Evolutionary conservation across 2,113 vertebrate genomes (phyloP), one percentile per base, ranked within the genome.

Genomic region (Telmatochromis brachygnathus): DNA sequence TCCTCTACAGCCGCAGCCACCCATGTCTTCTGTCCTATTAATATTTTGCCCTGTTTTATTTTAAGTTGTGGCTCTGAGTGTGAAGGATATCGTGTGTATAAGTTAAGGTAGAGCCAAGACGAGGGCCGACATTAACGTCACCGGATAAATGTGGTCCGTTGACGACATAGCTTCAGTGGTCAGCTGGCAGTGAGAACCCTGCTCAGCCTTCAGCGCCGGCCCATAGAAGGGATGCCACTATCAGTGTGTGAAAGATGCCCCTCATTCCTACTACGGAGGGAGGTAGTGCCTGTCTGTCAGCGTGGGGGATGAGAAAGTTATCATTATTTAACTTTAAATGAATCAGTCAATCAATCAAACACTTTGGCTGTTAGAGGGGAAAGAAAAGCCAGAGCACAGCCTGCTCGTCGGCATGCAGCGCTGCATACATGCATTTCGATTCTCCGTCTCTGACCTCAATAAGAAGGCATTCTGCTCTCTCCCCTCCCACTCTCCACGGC

Each of bases 171-270:
- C 79, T 56, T 80, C 37, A 28, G 58, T 28, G 47, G 84, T 92
- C 90, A 90, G 91, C 88, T 94, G 93, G 85, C 82, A 65, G 82
- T 0, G 45, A 60, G 89, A 56, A 82, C 62, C 86, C 86, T 88
- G 81, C 68, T 84, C 84, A 37, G 51, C 88, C 65, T 42, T 87
- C 86, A 51, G 79, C 79, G 39, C 88, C 93, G 89, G 92, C 93
- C 94, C 96, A 95, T 95, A 94, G 92, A 96, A 95, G 95, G 96
- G 95, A 96, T 91, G 58, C 90, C 95, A 90, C 58, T 85, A 91
- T 92, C 89, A 39, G 82, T 89, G 94, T 94, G 95, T 93, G 94
- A 96, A 94, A 93, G 94, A 96, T 95, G 94, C 94, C 93, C 89
- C 49, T 92, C 90, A 93, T 96, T 96, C 95, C 95, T 73, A 80